Conservation (phyloP, 1,140 invertebrate species). For the Drosophila ironensis region DNA sequence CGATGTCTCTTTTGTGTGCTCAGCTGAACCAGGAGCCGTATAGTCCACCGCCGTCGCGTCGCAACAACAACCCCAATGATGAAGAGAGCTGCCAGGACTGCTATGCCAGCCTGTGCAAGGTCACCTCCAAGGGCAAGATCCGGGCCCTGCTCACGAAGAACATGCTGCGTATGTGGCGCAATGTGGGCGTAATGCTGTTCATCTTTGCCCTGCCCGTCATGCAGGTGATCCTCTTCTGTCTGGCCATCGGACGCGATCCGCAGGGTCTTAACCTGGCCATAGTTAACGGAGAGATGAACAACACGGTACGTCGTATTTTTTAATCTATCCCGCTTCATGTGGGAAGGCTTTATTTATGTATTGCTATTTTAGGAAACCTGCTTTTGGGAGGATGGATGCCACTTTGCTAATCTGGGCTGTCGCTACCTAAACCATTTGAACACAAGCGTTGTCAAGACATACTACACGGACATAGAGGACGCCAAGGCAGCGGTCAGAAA, state of each 20-base stretch:
- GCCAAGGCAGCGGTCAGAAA: constrained; percentile 87
- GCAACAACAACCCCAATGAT: constrained; percentile 71
- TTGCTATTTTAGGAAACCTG: constrained; percentile 60
- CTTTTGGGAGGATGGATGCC: constrained; percentile 84
- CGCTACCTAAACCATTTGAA: constrained; percentile 88
- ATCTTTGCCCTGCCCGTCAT: constrained; percentile 95
- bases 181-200: constrained; percentile 95
- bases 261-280: constrained; percentile 92
- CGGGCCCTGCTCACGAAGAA: constrained; percentile 95
- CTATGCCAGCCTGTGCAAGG: constrained; percentile 64
- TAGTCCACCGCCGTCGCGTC: constrained; percentile 67
- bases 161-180: constrained; percentile 95
- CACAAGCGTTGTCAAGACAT: constrained; percentile 87
- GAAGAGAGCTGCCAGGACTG: constrained; percentile 80
- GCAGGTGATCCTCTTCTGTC: constrained; percentile 97
- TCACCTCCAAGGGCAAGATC: constrained; percentile 87
- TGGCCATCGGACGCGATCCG: constrained; percentile 96
- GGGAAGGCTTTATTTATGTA: too few relatives aligned
- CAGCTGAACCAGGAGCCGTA: constrained; percentile 79
- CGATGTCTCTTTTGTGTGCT: background rate
- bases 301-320: constrained; percentile 84
- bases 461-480: constrained; percentile 86
- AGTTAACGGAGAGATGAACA: constrained; percentile 91
- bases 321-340: too few relatives aligned
- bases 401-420: constrained; percentile 88